Conservation (phyloP, 2,113 vertebrate species). For the Gymnorhina tibicen region DNA sequence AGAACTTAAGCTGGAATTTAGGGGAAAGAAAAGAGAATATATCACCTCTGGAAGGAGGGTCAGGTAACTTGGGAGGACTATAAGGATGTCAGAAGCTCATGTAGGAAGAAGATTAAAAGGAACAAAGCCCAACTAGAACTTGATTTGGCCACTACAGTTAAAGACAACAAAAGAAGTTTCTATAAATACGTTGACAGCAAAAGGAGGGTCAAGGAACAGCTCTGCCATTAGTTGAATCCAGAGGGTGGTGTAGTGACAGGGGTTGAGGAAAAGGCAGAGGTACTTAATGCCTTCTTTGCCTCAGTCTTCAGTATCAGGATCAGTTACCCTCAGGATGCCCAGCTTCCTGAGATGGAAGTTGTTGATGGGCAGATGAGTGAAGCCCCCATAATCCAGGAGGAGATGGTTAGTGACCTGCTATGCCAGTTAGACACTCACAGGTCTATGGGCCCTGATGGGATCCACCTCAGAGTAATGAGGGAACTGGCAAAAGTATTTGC, state of each 20-base stretch:
- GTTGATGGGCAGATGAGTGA: not conserved
- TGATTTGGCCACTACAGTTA: not conserved
- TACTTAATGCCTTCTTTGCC: not conserved
- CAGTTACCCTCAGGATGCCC: not conserved
- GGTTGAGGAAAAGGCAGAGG: not conserved
- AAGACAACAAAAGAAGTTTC: not conserved
- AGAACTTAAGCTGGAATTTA: not conserved
- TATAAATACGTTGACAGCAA: accelerated
- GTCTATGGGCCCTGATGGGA: not conserved
- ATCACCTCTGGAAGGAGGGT: not conserved
- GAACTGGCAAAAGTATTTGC: not conserved
- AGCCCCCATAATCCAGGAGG: not conserved
- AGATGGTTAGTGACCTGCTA: not conserved
- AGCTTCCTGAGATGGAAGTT: not conserved
- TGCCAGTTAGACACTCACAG: not conserved
- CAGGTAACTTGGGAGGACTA: not conserved
- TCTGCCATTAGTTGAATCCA: not conserved
- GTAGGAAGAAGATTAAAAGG: not conserved
- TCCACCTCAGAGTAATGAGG: not conserved
- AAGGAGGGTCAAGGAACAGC: not conserved
- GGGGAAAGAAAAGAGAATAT: not conserved
- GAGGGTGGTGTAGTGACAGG: not conserved
- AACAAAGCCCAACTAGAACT: not conserved
- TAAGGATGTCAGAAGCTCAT: not conserved
- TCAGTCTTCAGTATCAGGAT: accelerated